These are phyloP conservation scores for Oncopeltus fasciatus DNA, from an alignment of 1,140 invertebrate species.

Conservation along the genomic window DNA sequence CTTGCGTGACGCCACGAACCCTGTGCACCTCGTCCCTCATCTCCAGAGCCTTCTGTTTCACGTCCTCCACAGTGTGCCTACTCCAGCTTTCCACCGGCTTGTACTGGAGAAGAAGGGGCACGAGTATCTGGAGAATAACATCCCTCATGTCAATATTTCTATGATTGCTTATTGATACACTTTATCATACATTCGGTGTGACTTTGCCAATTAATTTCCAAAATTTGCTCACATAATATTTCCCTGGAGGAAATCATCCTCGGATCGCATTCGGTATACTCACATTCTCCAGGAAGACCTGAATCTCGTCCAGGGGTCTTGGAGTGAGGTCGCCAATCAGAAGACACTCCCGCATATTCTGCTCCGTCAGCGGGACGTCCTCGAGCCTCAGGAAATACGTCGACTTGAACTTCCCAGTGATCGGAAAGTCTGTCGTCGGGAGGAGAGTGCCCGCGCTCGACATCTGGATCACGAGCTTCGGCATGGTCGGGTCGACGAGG, in stretches of 20 bases:
- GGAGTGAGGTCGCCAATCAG: slow-evolving; percentile 68
- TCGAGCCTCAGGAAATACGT: slow-evolving; percentile 51
- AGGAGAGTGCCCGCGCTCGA: slow-evolving; percentile 33
- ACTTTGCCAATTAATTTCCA: no score
- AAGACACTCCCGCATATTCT: slow-evolving; percentile 42
- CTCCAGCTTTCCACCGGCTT: neutral
- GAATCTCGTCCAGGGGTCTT: slow-evolving; percentile 62
- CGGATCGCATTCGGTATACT: no score
- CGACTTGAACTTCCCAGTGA: slow-evolving; percentile 38
- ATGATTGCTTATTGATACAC: no score
- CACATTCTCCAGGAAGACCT: slow-evolving; percentile 63
- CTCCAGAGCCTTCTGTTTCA: slow-evolving; percentile 55
- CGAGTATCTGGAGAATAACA: slow-evolving; percentile 3
- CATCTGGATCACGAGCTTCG: slow-evolving; percentile 39
- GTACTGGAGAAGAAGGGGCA: slow-evolving; percentile 28
- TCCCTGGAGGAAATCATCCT: no score
- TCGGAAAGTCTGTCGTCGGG: slow-evolving; percentile 33
- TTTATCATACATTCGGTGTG: no score
- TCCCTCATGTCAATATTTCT: no score
- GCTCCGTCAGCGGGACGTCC: slow-evolving; percentile 35
- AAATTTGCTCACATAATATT: no score
- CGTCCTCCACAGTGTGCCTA: slow-evolving; percentile 38
- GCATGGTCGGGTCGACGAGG: slow-evolving; percentile 13
- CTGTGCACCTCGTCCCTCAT: slow-evolving; percentile 60
- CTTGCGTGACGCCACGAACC: slow-evolving; percentile 44